Percentiles rank a stretch among this genome's conserved stretches.
These are phyloP conservation scores for Notodonta dromedarius DNA, from an alignment of 2,888 invertebrate genomes.

Conservation along the genomic window DNA sequence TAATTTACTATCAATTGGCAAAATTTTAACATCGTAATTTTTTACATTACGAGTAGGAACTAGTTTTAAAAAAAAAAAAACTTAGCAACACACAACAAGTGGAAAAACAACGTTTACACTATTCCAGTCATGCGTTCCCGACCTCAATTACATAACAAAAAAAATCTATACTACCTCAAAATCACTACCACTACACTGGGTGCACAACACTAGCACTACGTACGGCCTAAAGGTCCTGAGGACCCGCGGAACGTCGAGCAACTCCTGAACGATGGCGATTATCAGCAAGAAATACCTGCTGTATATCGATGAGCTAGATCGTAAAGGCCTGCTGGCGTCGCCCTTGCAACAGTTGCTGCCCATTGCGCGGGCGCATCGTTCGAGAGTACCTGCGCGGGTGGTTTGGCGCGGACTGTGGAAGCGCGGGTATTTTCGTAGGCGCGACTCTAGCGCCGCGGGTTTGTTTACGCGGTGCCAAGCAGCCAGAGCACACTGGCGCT, in stretches of 20 bases:
- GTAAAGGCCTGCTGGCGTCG: constrained; percentile 75
- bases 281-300: constrained; percentile 78
- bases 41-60: not conserved
- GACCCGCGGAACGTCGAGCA: constrained; percentile 64
- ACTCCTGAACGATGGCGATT: constrained; percentile 66
- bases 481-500: constrained; percentile 23
- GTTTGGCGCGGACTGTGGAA: constrained; percentile 69
- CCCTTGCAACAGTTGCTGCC: constrained; percentile 86
- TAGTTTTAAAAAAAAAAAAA: not conserved
- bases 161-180: constrained; percentile 36
- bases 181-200: constrained; percentile 45
- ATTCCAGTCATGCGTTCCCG: constrained; percentile 27
- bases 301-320: constrained; percentile 78
- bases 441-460: constrained; percentile 64
- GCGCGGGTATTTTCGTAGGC: constrained; percentile 67
- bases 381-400: constrained; percentile 64
- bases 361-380: constrained; percentile 77
- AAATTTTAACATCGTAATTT: not conserved
- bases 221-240: constrained; percentile 63
- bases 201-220: constrained; percentile 56
- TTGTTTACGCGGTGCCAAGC: constrained; percentile 47
- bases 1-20: too few relatives aligned
- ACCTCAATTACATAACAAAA: constrained; percentile 35
- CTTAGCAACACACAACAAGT: not conserved
- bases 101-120: not conserved